Evolutionary conservation across 2,888 invertebrate species (phyloP), one percentile per base, ranked within the genome.

Genomic region (Amphiduros pacificus): DNA sequence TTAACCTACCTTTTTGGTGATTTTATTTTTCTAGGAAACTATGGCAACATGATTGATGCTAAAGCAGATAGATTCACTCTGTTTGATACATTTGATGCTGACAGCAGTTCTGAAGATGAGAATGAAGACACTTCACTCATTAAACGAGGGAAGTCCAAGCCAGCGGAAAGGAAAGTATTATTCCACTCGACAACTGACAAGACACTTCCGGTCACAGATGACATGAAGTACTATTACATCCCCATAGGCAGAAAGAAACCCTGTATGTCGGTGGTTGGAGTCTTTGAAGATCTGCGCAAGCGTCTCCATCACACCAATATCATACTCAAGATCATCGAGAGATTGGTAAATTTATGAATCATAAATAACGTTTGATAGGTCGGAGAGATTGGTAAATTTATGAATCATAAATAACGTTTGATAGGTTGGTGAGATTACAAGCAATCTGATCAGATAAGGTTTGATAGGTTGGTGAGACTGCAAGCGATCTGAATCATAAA

Each of bases 241-340:
- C 68, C 69, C 0, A 49, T 64, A 17, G 32, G 58, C 6, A 65
- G 65, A 28, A 59, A 63, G 44, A 74, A 75, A 49, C 74, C 74
- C 2, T 72, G 71, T 58, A 56, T 74, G 24, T 74, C 63, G 55
- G 64, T 69, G 20, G 49, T 50, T 22, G 50, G 55, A 14, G 41
- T 58, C 28, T 69, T 64, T 56, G 74, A 74, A 55, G 74, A 74
- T 53, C 55, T 67, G 31, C 40, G 71, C 3, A 67, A 68, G 48
- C 57, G 74, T 22, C 58, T 69, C 14, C 68, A 60, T 53, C 68
- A 70, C 55, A 64, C 63, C 32, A 74, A 74, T 49, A 57, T 72
- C 29, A 49, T 74, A 24, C 56, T 66, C 26, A 52, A 28, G 32
- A 56, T 67, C 1, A 24, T 56, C 17, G 56, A 65, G 0, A 14